Evolutionary conservation across 2,113 vertebrate species (phyloP).

Genomic region (Echinops telfairi): DNA sequence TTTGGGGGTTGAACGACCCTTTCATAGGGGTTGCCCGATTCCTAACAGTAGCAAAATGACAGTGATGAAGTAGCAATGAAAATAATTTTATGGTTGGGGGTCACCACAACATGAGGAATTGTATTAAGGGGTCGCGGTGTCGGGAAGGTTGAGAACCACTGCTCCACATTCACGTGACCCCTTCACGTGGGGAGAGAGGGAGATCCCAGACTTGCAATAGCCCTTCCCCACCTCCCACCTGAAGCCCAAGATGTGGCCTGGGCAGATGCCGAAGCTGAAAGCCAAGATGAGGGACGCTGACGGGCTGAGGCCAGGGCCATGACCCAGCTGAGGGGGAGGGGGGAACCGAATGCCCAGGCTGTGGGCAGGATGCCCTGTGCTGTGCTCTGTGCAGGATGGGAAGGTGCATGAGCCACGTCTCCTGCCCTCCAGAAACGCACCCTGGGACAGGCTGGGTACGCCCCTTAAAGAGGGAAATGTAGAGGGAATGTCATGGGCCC

Average conservation of each 20-base stretch:
- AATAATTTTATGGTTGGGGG: no score
- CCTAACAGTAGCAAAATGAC: no score
- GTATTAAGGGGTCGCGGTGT: no score
- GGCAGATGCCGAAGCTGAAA: no score
- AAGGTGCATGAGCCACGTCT: not conserved
- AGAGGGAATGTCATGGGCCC: not conserved
- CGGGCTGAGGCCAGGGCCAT: not conserved
- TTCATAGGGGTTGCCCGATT: no score
- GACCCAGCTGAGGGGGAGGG: not conserved
- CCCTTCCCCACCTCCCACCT: not conserved
- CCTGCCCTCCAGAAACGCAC: not conserved
- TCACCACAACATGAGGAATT: no score
- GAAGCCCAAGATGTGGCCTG: not conserved
- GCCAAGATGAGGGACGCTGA: not conserved
- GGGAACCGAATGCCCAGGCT: not conserved
- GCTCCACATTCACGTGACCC: not conserved
- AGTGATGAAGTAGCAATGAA: no score
- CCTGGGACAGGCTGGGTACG: not conserved
- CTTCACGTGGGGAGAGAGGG: conserved; percentile 33
- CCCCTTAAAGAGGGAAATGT: not conserved
- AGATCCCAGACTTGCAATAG: conserved; percentile 50
- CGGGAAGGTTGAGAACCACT: no score
- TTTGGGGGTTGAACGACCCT: no score
- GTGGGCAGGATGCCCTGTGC: not conserved
- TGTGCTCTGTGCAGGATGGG: not conserved